Evolutionary conservation across 2,888 invertebrate species (phyloP).

Genomic region (Pycnomerus fuliginosus): DNA sequence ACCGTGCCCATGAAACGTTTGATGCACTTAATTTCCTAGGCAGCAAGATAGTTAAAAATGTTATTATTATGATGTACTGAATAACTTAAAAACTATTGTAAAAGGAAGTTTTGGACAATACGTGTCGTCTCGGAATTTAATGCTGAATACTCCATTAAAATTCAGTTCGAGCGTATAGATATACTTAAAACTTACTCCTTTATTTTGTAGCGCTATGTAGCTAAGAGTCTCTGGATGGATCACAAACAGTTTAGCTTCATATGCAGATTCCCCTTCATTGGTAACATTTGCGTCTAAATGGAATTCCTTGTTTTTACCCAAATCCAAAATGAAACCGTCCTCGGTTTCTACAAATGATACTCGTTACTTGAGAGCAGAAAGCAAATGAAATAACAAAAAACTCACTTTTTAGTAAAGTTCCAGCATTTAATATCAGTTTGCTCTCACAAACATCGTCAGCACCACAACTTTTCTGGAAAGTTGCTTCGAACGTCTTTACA

Average conservation of each 20-base stretch:
- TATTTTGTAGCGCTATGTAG: conserved; percentile 68
- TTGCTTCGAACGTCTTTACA: conserved; percentile 75
- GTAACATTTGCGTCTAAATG: conserved; percentile 71
- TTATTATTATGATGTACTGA: no score
- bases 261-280: conserved; percentile 86
- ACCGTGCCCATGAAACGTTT: no score
- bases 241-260: conserved; percentile 81
- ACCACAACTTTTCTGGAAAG: conserved; percentile 91
- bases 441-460: conserved; percentile 85
- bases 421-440: conserved; percentile 68
- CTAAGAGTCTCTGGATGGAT: conserved; percentile 72
- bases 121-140: no score
- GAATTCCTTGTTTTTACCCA: conserved; percentile 77
- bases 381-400: no score
- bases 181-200: conserved; percentile 59
- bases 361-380: no score
- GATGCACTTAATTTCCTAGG: no score
- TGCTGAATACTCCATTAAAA: no score
- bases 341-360: conserved; percentile 40
- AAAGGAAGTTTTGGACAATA: no score
- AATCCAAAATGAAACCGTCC: conserved; percentile 37
- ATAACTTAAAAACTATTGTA: no score
- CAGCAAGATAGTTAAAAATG: no score
- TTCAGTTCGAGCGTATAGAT: no score
- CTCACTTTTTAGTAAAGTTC: conserved; percentile 52